These are phyloP conservation scores for Notodonta ziczac DNA, from an alignment of 2,888 invertebrate genomes.

Conservation along the genomic window DNA sequence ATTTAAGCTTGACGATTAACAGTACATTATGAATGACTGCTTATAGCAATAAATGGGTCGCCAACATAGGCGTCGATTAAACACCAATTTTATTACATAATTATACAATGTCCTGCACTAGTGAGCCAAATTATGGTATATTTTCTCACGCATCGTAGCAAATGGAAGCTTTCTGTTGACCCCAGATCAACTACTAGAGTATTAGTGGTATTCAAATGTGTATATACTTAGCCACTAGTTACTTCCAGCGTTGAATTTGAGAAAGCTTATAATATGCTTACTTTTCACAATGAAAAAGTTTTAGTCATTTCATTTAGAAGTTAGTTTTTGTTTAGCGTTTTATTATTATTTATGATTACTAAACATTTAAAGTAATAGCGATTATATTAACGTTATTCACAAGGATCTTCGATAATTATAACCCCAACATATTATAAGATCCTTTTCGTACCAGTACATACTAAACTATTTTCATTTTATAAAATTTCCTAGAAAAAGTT, in stretches of 20 bases:
- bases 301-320: constrained; percentile 40
- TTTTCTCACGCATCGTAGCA: background rate
- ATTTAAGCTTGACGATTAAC: no score
- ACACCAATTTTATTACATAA: no score
- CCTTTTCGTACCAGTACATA: no score
- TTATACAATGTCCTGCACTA: no score
- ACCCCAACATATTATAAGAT: background rate
- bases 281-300: constrained; percentile 21
- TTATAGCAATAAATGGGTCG: no score
- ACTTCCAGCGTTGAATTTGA: background rate
- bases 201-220: no score
- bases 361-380: background rate
- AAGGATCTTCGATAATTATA: background rate
- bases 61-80: no score
- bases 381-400: background rate
- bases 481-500: no score
- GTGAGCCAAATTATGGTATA: background rate
- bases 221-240: background rate
- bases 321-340: constrained; percentile 25
- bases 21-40: no score
- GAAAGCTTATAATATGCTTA: constrained; percentile 13
- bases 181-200: no score
- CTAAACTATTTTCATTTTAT: no score
- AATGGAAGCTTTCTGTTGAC: background rate
- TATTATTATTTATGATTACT: constrained; percentile 11